Evolutionary conservation across 2,888 invertebrate species (phyloP), one percentile per base, ranked within the genome.

Genomic region (Drosophila cognata): DNA sequence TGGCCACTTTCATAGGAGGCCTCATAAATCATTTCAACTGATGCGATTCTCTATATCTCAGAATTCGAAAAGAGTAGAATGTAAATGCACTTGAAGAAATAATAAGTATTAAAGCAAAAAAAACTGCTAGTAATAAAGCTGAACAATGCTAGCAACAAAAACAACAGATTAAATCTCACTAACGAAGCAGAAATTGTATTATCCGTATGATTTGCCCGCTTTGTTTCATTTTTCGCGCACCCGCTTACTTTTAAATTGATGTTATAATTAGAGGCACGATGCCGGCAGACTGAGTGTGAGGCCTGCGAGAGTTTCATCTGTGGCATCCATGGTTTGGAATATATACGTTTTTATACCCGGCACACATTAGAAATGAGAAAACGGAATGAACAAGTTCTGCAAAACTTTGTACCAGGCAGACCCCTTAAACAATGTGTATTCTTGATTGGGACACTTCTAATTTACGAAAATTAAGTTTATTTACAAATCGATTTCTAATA

Each of bases 1-100:
- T 79, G 79, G 11, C 93, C 92, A 25, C 82, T 88, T 56, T 91
- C 92, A 31, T 93, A 92, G 6, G 93, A 92, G 4, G 86, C 73
- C 57, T 92, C 91, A 69, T 92, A 92, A 0, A 91, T 85, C 92
- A 91, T 48, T 38, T 46, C 21, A 25, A 25, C 3, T 4, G 7
- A 7, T 46, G 48, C 46, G 46, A 33, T 57, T n/a, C 41, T 2
- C n/a, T 43, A 33, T 35, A 33, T 29, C 2, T 25, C 8, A 16
- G 38, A 8, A 35, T 31, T 53, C 5, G 16, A 36, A n/a, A 1
- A 11, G n/a, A 29, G 28, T 35, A 11, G 10, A 38, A 25, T 29
- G 11, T 31, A 16, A 21, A 21, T 46, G 2, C 7, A 36, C 33
- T 48, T 46, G 5, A 4, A 25, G 18, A 58, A 8, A 2, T 16